phyloP scores from a whole-genome alignment of 2,888 invertebrate species.

The Notodonta dromedarius region DNA sequence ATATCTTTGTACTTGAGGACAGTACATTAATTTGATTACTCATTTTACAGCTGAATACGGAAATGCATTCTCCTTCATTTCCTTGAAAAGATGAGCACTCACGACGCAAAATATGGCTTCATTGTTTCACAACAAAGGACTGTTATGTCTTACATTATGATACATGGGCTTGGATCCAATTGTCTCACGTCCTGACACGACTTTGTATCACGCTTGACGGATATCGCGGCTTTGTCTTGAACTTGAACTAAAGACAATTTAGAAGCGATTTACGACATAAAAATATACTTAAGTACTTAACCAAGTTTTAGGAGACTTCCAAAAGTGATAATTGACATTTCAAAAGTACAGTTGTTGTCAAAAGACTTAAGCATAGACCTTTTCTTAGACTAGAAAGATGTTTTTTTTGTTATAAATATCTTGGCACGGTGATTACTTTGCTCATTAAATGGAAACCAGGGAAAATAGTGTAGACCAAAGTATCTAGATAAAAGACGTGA shows the following conservation, averaged over 20 bases:
- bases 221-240: constrained; percentile 22
- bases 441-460: constrained; percentile 19
- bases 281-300: neutral
- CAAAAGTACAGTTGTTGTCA: neutral
- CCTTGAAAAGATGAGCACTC: constrained; percentile 29
- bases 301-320: constrained; percentile 6
- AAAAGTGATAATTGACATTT: neutral
- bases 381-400: neutral
- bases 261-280: neutral
- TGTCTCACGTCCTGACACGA: constrained; percentile 34
- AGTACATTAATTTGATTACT: constrained; percentile 13
- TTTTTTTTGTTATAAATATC: neutral
- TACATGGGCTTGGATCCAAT: constrained; percentile 27
- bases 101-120: constrained; percentile 31
- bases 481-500: constrained; percentile 23
- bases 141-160: constrained; percentile 36
- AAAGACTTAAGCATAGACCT: neutral
- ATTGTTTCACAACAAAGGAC: constrained; percentile 59
- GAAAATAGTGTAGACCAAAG: constrained; percentile 15
- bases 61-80: constrained; percentile 26
- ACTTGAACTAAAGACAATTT: neutral
- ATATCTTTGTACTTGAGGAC: constrained; percentile 7
- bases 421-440: constrained; percentile 1
- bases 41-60: constrained; percentile 18
- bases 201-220: constrained; percentile 28